phyloP scores from a whole-genome alignment of 2,888 invertebrate genomes.

The Himalopsyche kuldschensis region DNA sequence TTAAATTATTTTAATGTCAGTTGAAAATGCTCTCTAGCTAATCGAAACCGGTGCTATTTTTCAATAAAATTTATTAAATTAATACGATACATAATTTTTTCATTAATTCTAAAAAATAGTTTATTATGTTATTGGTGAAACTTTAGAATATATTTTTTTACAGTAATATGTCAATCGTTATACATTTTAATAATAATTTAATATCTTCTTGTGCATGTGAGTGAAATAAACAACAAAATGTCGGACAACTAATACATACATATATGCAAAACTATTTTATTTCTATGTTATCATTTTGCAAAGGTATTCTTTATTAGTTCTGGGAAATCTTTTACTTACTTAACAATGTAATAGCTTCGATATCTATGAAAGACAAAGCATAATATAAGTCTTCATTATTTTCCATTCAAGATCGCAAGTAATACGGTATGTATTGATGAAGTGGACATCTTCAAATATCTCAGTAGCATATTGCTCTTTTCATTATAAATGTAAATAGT shows the following conservation, averaged over 20 bases:
- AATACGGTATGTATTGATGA: background rate
- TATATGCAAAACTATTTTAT: background rate
- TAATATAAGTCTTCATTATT: background rate
- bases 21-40: no score
- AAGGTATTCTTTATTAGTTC: background rate
- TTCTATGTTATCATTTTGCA: background rate
- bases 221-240: background rate
- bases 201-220: constrained; percentile 2
- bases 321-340: background rate
- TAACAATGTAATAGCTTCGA: background rate
- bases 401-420: background rate
- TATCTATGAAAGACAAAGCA: background rate
- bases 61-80: no score
- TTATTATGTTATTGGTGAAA: constrained; percentile 6
- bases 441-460: background rate
- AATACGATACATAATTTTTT: no score
- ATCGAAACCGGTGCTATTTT: no score
- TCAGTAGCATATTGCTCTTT: background rate
- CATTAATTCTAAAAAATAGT: no score
- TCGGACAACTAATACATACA: background rate
- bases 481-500: background rate
- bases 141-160: constrained; percentile 27
- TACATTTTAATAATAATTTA: background rate
- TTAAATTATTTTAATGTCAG: no score
- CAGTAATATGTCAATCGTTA: background rate